Conservation (phyloP, 2,888 invertebrate genomes). For the Lumbricus terrestris region DNA sequence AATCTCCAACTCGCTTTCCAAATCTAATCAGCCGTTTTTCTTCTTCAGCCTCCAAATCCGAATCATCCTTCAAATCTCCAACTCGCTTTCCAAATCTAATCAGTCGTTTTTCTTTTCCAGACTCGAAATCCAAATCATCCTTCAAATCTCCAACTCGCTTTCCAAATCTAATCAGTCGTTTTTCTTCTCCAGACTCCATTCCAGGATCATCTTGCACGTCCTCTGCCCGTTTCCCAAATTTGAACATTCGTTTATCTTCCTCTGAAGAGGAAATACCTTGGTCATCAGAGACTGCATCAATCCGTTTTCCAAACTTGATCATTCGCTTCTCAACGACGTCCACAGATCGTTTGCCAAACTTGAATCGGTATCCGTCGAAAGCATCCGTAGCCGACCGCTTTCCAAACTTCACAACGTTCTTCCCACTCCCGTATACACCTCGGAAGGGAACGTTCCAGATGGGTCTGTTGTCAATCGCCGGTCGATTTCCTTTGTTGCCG, state of each 20-base stretch:
- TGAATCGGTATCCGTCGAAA: neutral
- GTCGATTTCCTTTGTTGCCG: neutral
- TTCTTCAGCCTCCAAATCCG: neutral
- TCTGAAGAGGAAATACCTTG: neutral
- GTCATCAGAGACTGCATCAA: neutral
- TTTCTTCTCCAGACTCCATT: no score
- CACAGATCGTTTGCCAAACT: neutral
- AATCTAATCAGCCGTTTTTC: neutral
- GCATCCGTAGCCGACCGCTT: neutral
- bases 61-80: neutral
- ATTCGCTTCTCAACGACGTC: neutral
- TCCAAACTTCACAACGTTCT: neutral
- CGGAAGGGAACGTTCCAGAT: slow-evolving; percentile 5
- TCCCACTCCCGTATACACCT: neutral
- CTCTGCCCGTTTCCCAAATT: neutral
- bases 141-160: neutral
- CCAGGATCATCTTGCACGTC: no score
- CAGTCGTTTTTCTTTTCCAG: neutral
- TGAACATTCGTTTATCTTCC: neutral
- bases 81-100: neutral
- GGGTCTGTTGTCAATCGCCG: neutral
- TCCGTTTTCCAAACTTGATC: neutral
- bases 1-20: neutral
- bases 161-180: neutral
- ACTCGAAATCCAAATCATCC: neutral